These are phyloP conservation scores for Eudyptes chrysolophus DNA, from an alignment of 2,113 vertebrate genomes.

Conservation along the genomic window DNA sequence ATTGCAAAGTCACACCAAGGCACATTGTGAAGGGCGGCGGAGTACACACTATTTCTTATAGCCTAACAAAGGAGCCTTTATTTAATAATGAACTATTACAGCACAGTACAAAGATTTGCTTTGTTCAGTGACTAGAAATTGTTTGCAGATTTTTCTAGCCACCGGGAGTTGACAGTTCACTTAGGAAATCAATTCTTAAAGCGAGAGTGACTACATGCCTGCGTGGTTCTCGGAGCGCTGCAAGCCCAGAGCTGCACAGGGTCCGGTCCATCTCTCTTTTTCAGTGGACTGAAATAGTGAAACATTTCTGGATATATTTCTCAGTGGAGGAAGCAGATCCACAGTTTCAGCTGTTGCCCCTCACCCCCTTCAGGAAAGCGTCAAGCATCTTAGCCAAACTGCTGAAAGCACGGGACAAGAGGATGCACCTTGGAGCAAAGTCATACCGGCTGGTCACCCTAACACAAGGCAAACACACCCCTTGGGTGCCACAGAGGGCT, in stretches of 20 bases:
- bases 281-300: background rate
- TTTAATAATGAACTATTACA: slow-evolving; percentile 46
- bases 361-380: background rate
- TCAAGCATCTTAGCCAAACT: background rate
- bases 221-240: background rate
- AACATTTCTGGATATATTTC: background rate
- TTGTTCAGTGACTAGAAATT: slow-evolving; percentile 59
- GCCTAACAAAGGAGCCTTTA: slow-evolving; percentile 39
- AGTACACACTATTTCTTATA: background rate
- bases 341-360: background rate
- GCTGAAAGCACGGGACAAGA: background rate
- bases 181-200: slow-evolving; percentile 50
- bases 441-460: accelerated
- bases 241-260: background rate
- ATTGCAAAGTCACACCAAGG: slow-evolving; percentile 16
- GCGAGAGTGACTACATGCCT: background rate
- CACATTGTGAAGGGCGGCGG: background rate
- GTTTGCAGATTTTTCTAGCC: slow-evolving; percentile 65
- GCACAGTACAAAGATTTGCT: slow-evolving; percentile 55
- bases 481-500: background rate
- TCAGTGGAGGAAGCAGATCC: background rate
- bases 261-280: background rate
- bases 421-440: background rate
- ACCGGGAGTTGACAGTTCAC: slow-evolving; percentile 33
- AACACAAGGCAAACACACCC: accelerated